Percentiles rank a stretch among this genome's conserved stretches.
Conservation (phyloP, 37 sponge, comb jelly and placozoan genomes). For the Petrosia ficiformis region DNA sequence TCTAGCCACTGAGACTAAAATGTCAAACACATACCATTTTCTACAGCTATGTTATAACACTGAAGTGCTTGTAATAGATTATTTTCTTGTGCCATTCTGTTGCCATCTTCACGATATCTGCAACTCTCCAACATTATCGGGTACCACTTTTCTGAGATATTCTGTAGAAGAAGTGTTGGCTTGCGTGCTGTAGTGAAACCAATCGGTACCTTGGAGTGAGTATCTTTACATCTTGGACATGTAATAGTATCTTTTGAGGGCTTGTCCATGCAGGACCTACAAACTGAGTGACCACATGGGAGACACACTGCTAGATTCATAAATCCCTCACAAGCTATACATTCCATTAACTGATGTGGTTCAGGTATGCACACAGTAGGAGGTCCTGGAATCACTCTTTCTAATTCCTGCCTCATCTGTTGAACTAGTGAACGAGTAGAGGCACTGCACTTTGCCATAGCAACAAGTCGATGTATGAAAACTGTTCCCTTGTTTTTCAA, state of each 20-base stretch:
- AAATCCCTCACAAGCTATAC: constrained; percentile 45
- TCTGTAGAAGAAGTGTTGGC: constrained; percentile 53
- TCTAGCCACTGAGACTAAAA: too few relatives aligned
- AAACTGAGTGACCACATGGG: constrained; percentile 75
- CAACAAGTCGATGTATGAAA: not conserved
- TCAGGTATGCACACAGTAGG: not conserved
- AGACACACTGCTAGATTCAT: constrained; percentile 66
- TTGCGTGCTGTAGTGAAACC: constrained; percentile 1
- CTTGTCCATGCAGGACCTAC: constrained; percentile 32
- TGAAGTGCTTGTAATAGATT: constrained; percentile 46
- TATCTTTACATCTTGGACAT: constrained; percentile 40
- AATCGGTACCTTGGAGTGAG: constrained; percentile 8
- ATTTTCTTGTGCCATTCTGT: constrained; percentile 46
- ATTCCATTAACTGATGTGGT: constrained; percentile 1
- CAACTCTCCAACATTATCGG: constrained; percentile 32
- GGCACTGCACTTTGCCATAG: not conserved
- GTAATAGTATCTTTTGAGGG: not conserved
- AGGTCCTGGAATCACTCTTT: not conserved
- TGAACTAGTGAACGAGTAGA: not conserved
- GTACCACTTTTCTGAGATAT: constrained; percentile 38
- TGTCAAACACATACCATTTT: constrained; percentile 61
- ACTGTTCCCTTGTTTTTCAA: not conserved
- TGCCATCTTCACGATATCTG: constrained; percentile 50
- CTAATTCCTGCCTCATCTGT: not conserved
- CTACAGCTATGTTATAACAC: constrained; percentile 43